Conservation (phyloP, 2,797 vertebrate species). For the Tapera naevia region DNA sequence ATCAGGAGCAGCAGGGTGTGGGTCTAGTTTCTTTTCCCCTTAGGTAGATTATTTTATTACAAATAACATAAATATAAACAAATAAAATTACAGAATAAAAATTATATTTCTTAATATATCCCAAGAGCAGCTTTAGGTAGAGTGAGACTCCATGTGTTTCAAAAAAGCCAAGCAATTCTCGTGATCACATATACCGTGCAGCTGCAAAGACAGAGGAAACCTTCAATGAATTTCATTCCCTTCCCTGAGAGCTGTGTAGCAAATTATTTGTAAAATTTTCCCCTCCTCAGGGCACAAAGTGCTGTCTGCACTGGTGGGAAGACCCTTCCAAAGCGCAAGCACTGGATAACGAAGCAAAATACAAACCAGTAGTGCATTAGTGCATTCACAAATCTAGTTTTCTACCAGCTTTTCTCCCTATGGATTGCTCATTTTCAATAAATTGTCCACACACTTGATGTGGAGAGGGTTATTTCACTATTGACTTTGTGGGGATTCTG, state of each 20-base stretch:
- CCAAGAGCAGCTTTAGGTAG: neutral
- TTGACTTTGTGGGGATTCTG: neutral
- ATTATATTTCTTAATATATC: neutral
- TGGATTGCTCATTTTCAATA: neutral
- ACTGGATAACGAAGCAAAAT: neutral
- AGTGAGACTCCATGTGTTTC: neutral
- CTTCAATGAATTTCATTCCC: neutral
- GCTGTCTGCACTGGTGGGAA: neutral
- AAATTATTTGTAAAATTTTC: neutral
- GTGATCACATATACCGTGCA: neutral
- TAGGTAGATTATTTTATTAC: neutral
- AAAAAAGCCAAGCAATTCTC: neutral
- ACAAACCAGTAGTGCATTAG: neutral
- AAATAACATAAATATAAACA: too few species aligned
- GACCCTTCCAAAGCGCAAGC: neutral
- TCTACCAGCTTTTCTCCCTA: neutral
- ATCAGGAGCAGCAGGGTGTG: neutral
- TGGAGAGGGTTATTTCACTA: neutral
- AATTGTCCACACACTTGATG: neutral
- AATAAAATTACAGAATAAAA: too few species aligned
- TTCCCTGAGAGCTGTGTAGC: neutral
- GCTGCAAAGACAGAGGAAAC: neutral
- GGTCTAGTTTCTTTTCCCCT: neutral
- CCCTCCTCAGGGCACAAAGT: rapidly evolving
- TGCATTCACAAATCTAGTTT: neutral